Conservation (phyloP, 1,140 invertebrate species). For the Platyscapa corneri region DNA sequence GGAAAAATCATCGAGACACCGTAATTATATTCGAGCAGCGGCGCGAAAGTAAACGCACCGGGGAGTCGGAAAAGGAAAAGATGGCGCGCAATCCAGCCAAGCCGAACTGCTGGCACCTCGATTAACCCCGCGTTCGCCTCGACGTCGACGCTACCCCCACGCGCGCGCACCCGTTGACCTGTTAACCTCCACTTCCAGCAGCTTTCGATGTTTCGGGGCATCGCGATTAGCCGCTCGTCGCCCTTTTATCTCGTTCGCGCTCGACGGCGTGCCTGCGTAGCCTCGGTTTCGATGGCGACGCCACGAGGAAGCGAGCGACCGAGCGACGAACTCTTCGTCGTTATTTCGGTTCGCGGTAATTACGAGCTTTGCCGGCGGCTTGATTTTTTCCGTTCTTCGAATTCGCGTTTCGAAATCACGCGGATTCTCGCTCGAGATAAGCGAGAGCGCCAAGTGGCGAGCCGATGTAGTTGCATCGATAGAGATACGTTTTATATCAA, state of each 20-base stretch:
- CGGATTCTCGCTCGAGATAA: too few species aligned
- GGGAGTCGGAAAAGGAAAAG: constrained; percentile 5
- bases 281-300: neutral
- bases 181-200: neutral
- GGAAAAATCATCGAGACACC: too few species aligned
- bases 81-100: constrained; percentile 41
- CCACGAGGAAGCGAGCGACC: neutral
- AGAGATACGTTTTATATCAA: too few species aligned
- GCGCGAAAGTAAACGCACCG: constrained; percentile 50
- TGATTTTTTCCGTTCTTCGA: too few species aligned
- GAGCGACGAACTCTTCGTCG: too few species aligned
- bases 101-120: constrained; percentile 52
- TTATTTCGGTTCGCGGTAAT: too few species aligned
- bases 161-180: neutral
- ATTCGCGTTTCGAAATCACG: too few species aligned
- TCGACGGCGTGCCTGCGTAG: too few species aligned
- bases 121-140: constrained; percentile 60
- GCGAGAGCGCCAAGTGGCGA: too few species aligned
- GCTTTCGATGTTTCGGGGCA: constrained; percentile 18
- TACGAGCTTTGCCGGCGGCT: too few species aligned
- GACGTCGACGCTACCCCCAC: too few species aligned
- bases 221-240: neutral
- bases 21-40: constrained; percentile 29
- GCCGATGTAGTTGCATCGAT: too few species aligned
- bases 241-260: neutral